Evolutionary conservation across 1,140 invertebrate genomes (phyloP).

Genomic region (Lepidurus packardi): DNA sequence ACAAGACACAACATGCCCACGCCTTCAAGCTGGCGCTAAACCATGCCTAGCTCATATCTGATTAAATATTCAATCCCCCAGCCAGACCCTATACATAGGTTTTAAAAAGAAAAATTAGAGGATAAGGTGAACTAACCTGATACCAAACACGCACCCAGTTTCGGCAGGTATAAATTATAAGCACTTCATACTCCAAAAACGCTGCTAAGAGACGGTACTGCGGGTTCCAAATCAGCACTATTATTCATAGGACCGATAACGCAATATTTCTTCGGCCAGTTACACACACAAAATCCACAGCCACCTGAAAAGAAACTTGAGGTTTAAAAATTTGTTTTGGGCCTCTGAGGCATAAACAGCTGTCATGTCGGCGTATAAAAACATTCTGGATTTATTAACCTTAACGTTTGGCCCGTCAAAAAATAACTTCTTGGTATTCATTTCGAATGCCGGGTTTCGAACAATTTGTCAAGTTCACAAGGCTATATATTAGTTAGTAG

Average conservation of each 20-base stretch:
- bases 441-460: neutral
- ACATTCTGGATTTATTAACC: neutral
- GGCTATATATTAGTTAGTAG: too few species aligned
- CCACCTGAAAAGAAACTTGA: too few species aligned
- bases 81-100: too few species aligned
- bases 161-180: neutral
- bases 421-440: neutral
- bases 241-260: too few species aligned
- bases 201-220: too few species aligned
- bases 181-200: too few species aligned
- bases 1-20: conserved; percentile 12
- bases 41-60: neutral
- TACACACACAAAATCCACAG: too few species aligned
- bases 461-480: too few species aligned
- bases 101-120: too few species aligned
- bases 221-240: too few species aligned
- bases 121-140: neutral
- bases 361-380: neutral
- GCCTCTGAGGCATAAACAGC: neutral
- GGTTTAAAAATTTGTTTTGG: too few species aligned
- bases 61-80: neutral
- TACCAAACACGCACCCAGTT: neutral
- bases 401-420: neutral
- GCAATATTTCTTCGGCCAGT: too few species aligned
- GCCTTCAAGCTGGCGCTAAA: neutral